These are phyloP conservation scores for Mus spretus DNA, from an alignment of 2,797 vertebrate genomes.

Conservation along the genomic window DNA sequence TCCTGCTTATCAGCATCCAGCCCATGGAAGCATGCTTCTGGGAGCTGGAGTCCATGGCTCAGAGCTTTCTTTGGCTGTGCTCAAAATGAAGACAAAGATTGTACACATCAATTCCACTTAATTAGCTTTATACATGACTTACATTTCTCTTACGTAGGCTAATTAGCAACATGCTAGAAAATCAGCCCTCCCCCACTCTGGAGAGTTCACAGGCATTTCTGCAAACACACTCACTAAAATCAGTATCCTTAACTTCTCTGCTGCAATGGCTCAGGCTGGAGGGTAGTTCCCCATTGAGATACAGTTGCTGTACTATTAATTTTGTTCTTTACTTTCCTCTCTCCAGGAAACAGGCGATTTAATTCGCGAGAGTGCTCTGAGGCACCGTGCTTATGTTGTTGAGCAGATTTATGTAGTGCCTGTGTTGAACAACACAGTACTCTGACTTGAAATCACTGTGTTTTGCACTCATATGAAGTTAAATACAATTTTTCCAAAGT, in stretches of 20 bases:
- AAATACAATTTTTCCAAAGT: conserved; percentile 68
- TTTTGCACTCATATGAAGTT: conserved; percentile 62
- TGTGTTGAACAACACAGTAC: conserved; percentile 64
- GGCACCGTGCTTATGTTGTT: conserved; percentile 71
- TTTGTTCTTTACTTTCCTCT: conserved; percentile 76
- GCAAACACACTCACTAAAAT: background rate
- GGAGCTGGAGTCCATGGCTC: conserved; percentile 29
- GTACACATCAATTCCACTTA: conserved; percentile 80
- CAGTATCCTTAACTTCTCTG: conserved; percentile 4
- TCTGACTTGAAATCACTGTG: conserved; percentile 62
- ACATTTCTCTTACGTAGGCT: conserved; percentile 80
- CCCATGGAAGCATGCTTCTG: conserved; percentile 31
- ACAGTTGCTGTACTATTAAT: conserved; percentile 77
- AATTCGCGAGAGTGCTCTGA: conserved; percentile 74
- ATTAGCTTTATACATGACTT: conserved; percentile 82
- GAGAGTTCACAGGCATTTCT: conserved; percentile 69
- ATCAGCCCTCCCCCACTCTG: conserved; percentile 69
- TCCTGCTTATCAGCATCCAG: background rate
- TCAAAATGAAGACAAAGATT: conserved; percentile 77
- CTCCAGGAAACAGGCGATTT: conserved; percentile 66
- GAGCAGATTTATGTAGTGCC: conserved; percentile 69
- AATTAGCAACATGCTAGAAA: conserved; percentile 82
- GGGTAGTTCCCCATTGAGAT: conserved; percentile 70
- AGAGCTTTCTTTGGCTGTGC: conserved; percentile 50
- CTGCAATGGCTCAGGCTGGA: conserved; percentile 57